Evolutionary conservation across 1,140 invertebrate species (phyloP).

Genomic region (Nilaparvata lugens): DNA sequence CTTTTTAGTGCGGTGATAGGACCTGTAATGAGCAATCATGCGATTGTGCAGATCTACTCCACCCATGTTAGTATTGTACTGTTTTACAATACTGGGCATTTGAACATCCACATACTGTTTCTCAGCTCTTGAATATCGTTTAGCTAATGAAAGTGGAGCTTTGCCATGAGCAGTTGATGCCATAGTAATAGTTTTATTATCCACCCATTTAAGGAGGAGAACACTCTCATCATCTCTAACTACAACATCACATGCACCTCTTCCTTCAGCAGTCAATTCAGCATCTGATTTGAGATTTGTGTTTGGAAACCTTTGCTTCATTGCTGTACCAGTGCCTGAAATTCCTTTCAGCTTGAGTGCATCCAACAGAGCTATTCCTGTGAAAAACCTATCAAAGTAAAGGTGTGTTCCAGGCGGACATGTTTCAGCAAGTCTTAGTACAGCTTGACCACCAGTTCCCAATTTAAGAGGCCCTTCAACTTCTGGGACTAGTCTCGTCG

Average conservation of each 20-base stretch:
- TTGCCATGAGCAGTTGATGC: neutral
- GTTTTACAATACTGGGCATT: neutral
- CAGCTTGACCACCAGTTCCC: no score
- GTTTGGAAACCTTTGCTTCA: neutral
- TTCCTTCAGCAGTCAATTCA: neutral
- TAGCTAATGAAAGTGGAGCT: no score
- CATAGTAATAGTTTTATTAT: neutral
- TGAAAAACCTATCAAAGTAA: no score
- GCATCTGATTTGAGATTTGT: neutral
- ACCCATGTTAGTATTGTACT: neutral
- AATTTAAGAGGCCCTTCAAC: neutral
- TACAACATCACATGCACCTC: neutral
- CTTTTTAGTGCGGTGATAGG: neutral
- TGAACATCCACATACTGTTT: neutral
- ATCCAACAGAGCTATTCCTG: no score
- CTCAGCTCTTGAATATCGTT: neutral
- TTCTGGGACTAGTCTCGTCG: slow-evolving; percentile 3
- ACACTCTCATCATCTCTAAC: neutral
- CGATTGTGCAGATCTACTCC: neutral
- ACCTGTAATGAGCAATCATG: neutral
- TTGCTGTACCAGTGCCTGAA: no score
- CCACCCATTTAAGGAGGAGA: neutral
- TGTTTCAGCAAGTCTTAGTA: no score
- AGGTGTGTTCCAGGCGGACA: no score
- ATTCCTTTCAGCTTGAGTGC: no score